Evolutionary conservation across 2,797 vertebrate genomes (phyloP).

Genomic region (Chaetophractus vellerosus): DNA sequence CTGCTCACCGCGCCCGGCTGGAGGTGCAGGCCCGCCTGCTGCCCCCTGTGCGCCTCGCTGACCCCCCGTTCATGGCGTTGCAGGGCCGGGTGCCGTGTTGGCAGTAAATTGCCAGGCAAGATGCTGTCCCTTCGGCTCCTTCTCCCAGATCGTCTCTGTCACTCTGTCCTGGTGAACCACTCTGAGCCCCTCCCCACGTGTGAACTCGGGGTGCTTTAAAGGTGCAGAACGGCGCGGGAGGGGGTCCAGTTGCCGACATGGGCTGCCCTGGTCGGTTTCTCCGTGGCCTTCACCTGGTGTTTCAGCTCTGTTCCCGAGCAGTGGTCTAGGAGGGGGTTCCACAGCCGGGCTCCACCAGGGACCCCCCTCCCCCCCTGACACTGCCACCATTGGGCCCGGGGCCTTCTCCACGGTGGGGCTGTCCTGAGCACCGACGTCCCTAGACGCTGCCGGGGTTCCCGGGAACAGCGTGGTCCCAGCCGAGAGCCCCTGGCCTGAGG

Average conservation of each 20-base stretch:
- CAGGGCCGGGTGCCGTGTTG: not conserved
- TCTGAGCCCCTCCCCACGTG: not conserved
- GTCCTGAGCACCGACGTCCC: too few species aligned
- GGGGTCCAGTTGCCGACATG: too few species aligned
- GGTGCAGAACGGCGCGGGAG: too few species aligned
- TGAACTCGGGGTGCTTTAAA: not conserved
- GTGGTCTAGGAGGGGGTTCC: too few species aligned
- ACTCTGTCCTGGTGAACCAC: not conserved
- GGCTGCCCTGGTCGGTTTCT: too few species aligned
- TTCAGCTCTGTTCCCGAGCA: fast-evolving
- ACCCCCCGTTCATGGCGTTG: slow-evolving; percentile 21
- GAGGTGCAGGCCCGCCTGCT: not conserved
- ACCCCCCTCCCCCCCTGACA: too few species aligned
- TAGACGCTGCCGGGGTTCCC: not conserved
- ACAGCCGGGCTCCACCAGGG: too few species aligned
- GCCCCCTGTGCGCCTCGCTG: not conserved
- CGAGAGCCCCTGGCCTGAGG: not conserved
- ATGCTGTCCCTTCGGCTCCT: not conserved
- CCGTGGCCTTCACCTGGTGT: too few species aligned
- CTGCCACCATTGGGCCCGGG: fast-evolving
- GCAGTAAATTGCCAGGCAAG: not conserved
- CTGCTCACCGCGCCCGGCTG: not conserved
- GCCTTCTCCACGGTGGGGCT: not conserved
- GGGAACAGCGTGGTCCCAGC: not conserved
- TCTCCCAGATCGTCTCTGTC: not conserved